Evolutionary conservation across 2,113 vertebrate species (phyloP).

Genomic region (Macquaria australasica): DNA sequence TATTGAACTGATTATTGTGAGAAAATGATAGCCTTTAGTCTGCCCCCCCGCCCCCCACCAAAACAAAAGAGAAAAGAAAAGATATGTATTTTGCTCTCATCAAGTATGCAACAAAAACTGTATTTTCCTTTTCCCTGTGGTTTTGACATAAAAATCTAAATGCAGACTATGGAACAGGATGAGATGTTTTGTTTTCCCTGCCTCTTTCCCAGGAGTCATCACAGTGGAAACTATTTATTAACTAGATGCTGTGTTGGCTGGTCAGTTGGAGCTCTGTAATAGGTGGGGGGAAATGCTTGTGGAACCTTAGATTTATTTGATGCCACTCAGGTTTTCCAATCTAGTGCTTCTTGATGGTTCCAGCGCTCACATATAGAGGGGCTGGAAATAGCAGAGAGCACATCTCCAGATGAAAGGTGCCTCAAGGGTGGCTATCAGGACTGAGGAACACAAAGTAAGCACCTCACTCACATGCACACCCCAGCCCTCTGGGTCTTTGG

Average conservation of each 20-base stretch:
- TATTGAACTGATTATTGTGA: conserved; percentile 23
- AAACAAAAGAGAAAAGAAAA: not conserved
- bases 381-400: conserved; percentile 77
- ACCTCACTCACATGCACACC: conserved; percentile 79
- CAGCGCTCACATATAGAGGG: conserved; percentile 67
- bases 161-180: conserved; percentile 55
- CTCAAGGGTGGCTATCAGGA: conserved; percentile 82
- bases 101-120: conserved; percentile 47
- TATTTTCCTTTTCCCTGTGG: conserved; percentile 45
- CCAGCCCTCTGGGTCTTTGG: conserved; percentile 71
- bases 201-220: conserved; percentile 63
- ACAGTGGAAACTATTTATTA: conserved; percentile 76
- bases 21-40: conserved; percentile 43
- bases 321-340: conserved; percentile 79
- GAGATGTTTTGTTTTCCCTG: conserved; percentile 64
- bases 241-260: conserved; percentile 66
- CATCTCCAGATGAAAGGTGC: conserved; percentile 78
- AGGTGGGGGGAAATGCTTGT: conserved; percentile 60
- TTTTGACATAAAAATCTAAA: conserved; percentile 62
- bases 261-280: conserved; percentile 72
- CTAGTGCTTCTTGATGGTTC: conserved; percentile 77
- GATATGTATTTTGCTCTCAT: conserved; percentile 38
- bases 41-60: not conserved
- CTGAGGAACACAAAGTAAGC: conserved; percentile 79
- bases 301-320: conserved; percentile 77